Percentiles rank a stretch among this genome's conserved stretches.
Evolutionary conservation across 2,113 vertebrate species (phyloP).

Genomic region (Gambusia holbrooki): DNA sequence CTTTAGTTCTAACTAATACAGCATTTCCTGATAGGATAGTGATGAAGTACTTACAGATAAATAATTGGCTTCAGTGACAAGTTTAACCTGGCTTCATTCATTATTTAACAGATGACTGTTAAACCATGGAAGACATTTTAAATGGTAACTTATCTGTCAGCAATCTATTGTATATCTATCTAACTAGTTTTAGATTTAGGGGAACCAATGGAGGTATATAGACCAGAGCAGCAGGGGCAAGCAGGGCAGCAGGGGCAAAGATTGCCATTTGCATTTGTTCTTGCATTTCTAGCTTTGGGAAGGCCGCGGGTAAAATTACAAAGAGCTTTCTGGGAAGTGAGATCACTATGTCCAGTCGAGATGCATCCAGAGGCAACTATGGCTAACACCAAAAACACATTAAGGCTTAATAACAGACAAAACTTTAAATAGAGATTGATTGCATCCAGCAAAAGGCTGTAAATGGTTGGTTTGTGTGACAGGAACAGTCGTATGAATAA

Average conservation of each 20-base stretch:
- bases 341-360: conserved; percentile 20
- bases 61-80: neutral
- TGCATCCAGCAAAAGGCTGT: neutral
- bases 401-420: neutral
- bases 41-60: neutral
- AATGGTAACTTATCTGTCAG: neutral
- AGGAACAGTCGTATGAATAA: neutral
- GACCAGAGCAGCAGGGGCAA: conserved; percentile 11
- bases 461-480: too few relatives aligned
- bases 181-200: conserved; percentile 13
- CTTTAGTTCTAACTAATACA: neutral
- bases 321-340: conserved; percentile 21
- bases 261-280: conserved; percentile 8
- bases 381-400: neutral
- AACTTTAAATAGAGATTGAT: neutral
- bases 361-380: conserved; percentile 8
- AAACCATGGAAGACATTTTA: neutral
- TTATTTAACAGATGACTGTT: too few relatives aligned
- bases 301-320: conserved; percentile 24
- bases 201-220: conserved; percentile 36
- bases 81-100: neutral
- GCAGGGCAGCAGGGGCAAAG: conserved; percentile 2
- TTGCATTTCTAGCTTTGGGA: conserved; percentile 9
- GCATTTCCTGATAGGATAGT: neutral
- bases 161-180: too few relatives aligned